A percentile compares a stretch with the other conserved stretches of the same genome.
These are phyloP conservation scores for Microctonus aethiopoides DNA, from an alignment of 2,888 invertebrate genomes.

Conservation along the genomic window DNA sequence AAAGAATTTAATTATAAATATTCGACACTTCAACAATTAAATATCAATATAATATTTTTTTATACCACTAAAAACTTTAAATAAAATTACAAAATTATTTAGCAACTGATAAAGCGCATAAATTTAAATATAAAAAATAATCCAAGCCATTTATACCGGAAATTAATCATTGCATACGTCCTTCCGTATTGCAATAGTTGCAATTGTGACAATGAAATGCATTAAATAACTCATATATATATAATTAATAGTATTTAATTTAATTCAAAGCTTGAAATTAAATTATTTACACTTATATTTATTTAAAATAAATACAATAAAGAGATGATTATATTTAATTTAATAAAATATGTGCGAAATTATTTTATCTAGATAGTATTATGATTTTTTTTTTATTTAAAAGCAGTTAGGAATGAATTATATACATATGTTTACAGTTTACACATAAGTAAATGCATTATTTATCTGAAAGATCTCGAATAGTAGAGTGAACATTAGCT, in stretches of 20 bases:
- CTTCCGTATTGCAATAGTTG: not conserved
- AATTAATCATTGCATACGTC: not conserved
- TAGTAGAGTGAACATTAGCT: slow-evolving; percentile 47
- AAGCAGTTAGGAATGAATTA: not conserved
- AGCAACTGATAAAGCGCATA: not conserved
- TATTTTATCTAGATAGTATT: too few species aligned
- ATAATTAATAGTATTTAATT: not conserved
- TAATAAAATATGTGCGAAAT: too few species aligned
- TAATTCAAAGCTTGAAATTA: not conserved
- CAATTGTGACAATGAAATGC: not conserved
- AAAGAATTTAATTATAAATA: too few species aligned
- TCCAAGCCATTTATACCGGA: not conserved
- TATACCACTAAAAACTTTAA: too few species aligned
- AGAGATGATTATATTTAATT: too few species aligned
- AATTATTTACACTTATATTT: too few species aligned
- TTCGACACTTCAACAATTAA: too few species aligned
- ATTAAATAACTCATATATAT: not conserved
- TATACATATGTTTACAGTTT: too few species aligned
- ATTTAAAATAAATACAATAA: too few species aligned
- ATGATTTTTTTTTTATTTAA: too few species aligned
- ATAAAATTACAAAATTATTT: not conserved
- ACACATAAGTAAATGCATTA: not conserved
- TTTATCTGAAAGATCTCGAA: slow-evolving; percentile 57
- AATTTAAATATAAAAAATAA: not conserved
- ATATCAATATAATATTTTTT: too few species aligned